Percentiles rank a stretch among this genome's conserved stretches.
These are phyloP conservation scores for Acanthochromis polyacanthus DNA, from an alignment of 2,113 vertebrate species.

Conservation along the genomic window DNA sequence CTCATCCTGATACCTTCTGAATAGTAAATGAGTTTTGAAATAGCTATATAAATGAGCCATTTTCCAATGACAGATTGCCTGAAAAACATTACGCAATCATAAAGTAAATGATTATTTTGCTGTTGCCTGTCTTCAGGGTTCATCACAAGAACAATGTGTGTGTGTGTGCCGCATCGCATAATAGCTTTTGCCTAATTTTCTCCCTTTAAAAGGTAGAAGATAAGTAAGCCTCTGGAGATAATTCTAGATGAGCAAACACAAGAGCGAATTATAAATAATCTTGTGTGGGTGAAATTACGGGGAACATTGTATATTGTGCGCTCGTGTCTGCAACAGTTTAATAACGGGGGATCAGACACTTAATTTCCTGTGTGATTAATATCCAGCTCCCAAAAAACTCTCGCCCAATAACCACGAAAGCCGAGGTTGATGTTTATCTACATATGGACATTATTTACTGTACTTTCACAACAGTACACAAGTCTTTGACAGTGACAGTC, in stretches of 20 bases:
- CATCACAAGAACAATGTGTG: conserved; percentile 50
- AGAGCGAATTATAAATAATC: conserved; percentile 57
- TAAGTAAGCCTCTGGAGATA: conserved; percentile 53
- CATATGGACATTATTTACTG: conserved; percentile 61
- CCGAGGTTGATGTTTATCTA: conserved; percentile 54
- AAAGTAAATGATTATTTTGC: conserved; percentile 53
- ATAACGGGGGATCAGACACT: conserved; percentile 30
- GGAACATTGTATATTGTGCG: conserved; percentile 9
- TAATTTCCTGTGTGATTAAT: conserved; percentile 39
- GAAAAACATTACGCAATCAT: conserved; percentile 42
- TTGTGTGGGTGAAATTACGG: conserved; percentile 49
- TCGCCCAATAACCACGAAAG: conserved; percentile 33
- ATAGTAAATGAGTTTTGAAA: conserved; percentile 40
- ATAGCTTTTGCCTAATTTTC: conserved; percentile 51
- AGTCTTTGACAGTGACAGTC: conserved; percentile 45
- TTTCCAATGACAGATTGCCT: conserved; percentile 23
- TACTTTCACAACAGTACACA: conserved; percentile 59
- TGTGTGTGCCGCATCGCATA: conserved; percentile 15
- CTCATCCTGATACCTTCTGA: conserved; percentile 28
- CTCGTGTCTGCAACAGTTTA: conserved; percentile 44
- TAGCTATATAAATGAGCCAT: conserved; percentile 40
- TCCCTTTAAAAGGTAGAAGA: conserved; percentile 48
- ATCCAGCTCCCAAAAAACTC: not conserved
- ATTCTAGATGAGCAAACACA: conserved; percentile 47
- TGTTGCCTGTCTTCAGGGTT: conserved; percentile 32